Evolutionary conservation across 2,888 invertebrate genomes (phyloP), one percentile per base, ranked within the genome.

Genomic region (Congeria kusceri): DNA sequence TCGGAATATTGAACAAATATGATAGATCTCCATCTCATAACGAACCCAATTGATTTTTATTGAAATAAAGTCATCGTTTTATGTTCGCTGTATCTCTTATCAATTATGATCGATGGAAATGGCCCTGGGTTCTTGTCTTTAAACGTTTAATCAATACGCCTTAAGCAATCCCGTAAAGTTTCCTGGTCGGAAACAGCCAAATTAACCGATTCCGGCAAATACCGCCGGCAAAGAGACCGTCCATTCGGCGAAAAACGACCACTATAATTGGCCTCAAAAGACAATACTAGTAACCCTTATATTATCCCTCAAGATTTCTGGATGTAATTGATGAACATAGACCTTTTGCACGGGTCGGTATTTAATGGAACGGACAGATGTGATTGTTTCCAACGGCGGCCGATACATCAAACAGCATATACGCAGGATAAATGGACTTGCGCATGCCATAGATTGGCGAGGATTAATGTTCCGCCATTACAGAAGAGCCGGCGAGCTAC

Each of bases 121-220:
- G 71, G 61, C 61, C 39, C 74, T 58, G 20, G 57, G 61, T 69
- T 71, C 64, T 64, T 59, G 77, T 68, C 75, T 68, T 63, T 47
- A 72, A 76, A 74, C 77, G 77, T 63, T 64, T 64, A 83, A 83
- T 80, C 80, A 68, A 83, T 80, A 79, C 46, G 63, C 69, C 68
- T 59, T 68, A 65, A 68, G 66, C 83, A 72, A 80, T 75, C 77
- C 74, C 46, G 75, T 61, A 67, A 71, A 77, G 71, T 74, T 68
- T 80, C 44, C 75, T 68, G 64, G 71, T 46, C 59, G 71, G 74
- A 77, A 83, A 63, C 71, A 80, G 69, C 72, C 74, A 80, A 80
- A 80, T 78, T 64, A 72, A 77, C 72, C 65, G 77, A 63, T 63
- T 65, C 70, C 56, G 79, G 72, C 61, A 82, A n/a, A 82, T 72